Conservation (phyloP, 2,113 vertebrate species). For the Hippocampus barbouri region DNA sequence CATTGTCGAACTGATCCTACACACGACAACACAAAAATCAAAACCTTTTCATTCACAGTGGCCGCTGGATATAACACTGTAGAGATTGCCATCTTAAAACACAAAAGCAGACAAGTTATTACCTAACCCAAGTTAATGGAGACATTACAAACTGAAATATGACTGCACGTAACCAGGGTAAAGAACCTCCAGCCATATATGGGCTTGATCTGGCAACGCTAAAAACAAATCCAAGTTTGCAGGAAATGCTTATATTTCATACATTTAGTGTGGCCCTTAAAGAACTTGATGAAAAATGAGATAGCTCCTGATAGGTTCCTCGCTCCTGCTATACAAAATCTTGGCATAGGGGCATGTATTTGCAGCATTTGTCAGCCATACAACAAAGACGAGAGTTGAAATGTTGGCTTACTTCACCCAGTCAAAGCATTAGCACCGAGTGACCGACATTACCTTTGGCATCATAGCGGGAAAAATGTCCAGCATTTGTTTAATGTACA, state of each 20-base stretch:
- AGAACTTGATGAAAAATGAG: not conserved
- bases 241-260: not conserved
- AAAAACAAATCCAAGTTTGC: not conserved
- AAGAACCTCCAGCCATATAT: not conserved
- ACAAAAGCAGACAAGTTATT: not conserved
- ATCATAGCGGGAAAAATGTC: slow-evolving; percentile 57
- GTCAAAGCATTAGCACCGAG: slow-evolving; percentile 8
- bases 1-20: slow-evolving; percentile 20
- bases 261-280: not conserved
- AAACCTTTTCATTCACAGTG: slow-evolving; percentile 11
- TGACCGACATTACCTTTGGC: slow-evolving; percentile 56
- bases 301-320: not conserved
- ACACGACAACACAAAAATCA: slow-evolving; percentile 1
- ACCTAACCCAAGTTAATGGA: not conserved
- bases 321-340: not conserved
- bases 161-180: not conserved
- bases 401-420: slow-evolving; percentile 9
- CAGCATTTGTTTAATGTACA: slow-evolving; percentile 65
- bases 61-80: slow-evolving; percentile 2
- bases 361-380: slow-evolving; percentile 22
- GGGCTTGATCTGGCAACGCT: not conserved
- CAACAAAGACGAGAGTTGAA: slow-evolving; percentile 4
- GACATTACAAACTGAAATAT: slow-evolving; percentile 1
- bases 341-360: slow-evolving; percentile 12
- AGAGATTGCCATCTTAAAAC: slow-evolving; percentile 3